Evolutionary conservation across 2,888 invertebrate genomes (phyloP), one percentile per base, ranked within the genome.

Genomic region (Drosophila algonquin): DNA sequence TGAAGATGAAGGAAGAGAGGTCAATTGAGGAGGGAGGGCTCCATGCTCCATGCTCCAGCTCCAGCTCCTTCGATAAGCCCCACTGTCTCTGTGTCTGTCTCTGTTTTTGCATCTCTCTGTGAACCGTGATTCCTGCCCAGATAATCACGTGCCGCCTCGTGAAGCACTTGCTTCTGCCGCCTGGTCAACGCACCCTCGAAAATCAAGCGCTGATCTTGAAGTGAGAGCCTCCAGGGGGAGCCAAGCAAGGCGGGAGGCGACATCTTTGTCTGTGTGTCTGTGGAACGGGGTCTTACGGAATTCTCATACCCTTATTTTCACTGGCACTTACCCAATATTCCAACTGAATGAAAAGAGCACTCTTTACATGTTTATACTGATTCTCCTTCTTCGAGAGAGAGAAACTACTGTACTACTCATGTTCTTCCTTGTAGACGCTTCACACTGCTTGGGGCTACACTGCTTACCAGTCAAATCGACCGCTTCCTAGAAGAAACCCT

Each of bases 101-200:
- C 30, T 30, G 30, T 35, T 12, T 40, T 18, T 12, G n/a, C 5
- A 14, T 10, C n/a, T 21, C 14, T 40, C 40, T 14, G 40, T 40
- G 40, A 24, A 52, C 30, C 45, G 46, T 57, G 73, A 58, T 73
- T 56, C 46, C 62, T 55, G 45, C 35, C 12, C 53, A 54, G 73
- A 64, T 73, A 73, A 71, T 71, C 71, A 71, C 71, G 64, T 71
- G 71, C 50, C 30, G 32, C 55, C 18, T n/a, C 46, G 46, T 40
- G 7, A n/a, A 40, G 40, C 40, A 21, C 24, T 32, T n/a, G 35
- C 35, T 0, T 14, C 14, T 46, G 44, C 14, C 10, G 48, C 16
- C 52, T 63, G 57, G 73, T 50, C 63, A 54, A 73, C 63, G 73
- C 73, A 71, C 53, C 57, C 63, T 48, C 57, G 54, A 70, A 59